These are phyloP conservation scores for Bergia puertoricense DNA, from an alignment of 92 coral and sea anemone genomes.

Conservation along the genomic window DNA sequence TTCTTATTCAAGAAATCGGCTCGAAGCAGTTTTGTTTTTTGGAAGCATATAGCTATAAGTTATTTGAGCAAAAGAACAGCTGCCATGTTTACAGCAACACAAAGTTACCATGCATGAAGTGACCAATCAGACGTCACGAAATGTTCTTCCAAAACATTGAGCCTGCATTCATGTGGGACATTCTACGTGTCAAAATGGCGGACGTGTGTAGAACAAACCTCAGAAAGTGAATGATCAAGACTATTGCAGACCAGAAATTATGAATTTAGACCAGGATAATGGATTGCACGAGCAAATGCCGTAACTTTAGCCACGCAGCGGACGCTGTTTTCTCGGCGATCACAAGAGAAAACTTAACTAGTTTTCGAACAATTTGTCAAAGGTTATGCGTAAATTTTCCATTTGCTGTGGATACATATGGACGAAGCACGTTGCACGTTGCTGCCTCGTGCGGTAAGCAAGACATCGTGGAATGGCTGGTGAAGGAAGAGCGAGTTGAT, in stretches of 20 bases:
- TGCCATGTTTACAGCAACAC: slow-evolving; percentile 14
- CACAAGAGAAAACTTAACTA: slow-evolving; percentile 73
- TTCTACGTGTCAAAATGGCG: slow-evolving; percentile 74
- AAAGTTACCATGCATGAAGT: slow-evolving; percentile 17
- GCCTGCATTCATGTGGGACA: slow-evolving; percentile 35
- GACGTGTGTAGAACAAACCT: slow-evolving; percentile 8
- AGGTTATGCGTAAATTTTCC: slow-evolving; percentile 79
- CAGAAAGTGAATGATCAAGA: too few species aligned
- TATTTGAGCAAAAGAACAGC: not conserved
- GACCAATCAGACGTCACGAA: slow-evolving; percentile 52
- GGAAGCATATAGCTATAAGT: not conserved
- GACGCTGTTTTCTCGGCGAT: slow-evolving; percentile 77
- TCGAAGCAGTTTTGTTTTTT: not conserved
- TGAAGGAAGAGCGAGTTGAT: slow-evolving; percentile 65
- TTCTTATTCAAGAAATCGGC: not conserved
- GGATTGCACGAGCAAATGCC: slow-evolving; percentile 89
- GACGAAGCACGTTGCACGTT: slow-evolving; percentile 83
- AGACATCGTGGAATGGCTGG: slow-evolving; percentile 89
- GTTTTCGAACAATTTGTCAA: slow-evolving; percentile 59
- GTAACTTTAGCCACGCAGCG: slow-evolving; percentile 66
- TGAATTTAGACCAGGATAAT: slow-evolving; percentile 54
- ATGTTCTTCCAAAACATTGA: slow-evolving; percentile 2
- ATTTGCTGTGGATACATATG: slow-evolving; percentile 65
- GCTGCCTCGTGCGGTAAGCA: slow-evolving; percentile 92
- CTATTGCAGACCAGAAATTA: slow-evolving; percentile 21